These are phyloP conservation scores for Artibeus lituratus DNA, from an alignment of 2,797 vertebrate species.

Conservation along the genomic window DNA sequence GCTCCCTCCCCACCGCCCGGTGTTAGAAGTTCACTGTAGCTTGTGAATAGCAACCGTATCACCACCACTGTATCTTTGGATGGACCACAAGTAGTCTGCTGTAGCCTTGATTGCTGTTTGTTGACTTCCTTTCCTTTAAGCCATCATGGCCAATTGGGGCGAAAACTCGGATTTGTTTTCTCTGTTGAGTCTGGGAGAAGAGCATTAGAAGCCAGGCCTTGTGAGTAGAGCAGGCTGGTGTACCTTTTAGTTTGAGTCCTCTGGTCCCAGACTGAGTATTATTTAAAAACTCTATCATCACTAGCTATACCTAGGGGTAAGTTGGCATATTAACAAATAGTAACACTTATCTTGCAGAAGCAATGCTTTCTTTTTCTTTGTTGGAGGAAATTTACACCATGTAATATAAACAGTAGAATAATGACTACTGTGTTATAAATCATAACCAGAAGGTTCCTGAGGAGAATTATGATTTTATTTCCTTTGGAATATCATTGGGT, in stretches of 20 bases:
- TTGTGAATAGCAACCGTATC: background rate
- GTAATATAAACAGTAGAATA: conserved; percentile 68
- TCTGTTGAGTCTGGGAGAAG: background rate
- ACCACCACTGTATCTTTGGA: background rate
- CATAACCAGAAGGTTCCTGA: conserved; percentile 63
- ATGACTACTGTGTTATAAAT: conserved; percentile 55
- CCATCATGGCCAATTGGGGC: background rate
- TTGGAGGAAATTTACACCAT: conserved; percentile 68
- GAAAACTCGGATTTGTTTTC: conserved; percentile 24
- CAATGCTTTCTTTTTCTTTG: conserved; percentile 62
- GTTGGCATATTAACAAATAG: background rate
- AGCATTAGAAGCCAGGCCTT: background rate
- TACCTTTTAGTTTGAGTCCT: background rate
- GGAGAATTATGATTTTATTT: conserved; percentile 67
- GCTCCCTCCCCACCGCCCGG: background rate
- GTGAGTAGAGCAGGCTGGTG: background rate
- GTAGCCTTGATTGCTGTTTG: background rate
- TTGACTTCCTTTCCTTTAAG: background rate
- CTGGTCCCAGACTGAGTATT: background rate
- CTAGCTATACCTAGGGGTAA: background rate
- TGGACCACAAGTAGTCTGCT: background rate
- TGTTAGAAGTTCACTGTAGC: background rate
- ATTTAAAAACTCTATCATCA: background rate
- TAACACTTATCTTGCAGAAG: conserved; percentile 57
- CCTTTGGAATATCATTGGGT: conserved; percentile 54